These are phyloP conservation scores for Styela plicata DNA, from an alignment of 23 tunicate species.

Conservation along the genomic window DNA sequence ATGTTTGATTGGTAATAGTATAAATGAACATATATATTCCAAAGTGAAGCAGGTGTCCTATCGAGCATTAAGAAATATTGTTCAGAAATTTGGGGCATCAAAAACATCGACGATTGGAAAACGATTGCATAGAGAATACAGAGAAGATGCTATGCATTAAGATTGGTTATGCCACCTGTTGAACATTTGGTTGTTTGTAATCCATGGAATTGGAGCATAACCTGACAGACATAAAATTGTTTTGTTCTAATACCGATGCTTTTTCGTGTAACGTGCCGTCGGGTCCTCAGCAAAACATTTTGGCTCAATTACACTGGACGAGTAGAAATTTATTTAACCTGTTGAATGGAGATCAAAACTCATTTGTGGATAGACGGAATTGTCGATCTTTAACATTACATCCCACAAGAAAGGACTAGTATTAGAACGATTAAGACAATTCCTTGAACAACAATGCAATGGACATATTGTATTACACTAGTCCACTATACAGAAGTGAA, in stretches of 20 bases:
- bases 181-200: slow-evolving; percentile 72
- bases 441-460: slow-evolving; percentile 78
- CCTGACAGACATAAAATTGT: slow-evolving; percentile 77
- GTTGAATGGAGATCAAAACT: slow-evolving; percentile 87
- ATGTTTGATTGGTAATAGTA: slow-evolving; percentile 87
- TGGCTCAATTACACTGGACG: slow-evolving; percentile 35
- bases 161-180: slow-evolving; percentile 60
- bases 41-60: slow-evolving; percentile 82
- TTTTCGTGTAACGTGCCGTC: slow-evolving; percentile 58
- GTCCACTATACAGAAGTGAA: slow-evolving; percentile 60
- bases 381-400: slow-evolving; percentile 62
- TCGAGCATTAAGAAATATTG: slow-evolving; percentile 77
- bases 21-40: slow-evolving; percentile 68
- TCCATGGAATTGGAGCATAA: slow-evolving; percentile 90
- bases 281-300: slow-evolving; percentile 46
- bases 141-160: slow-evolving; percentile 41
- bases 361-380: slow-evolving; percentile 61
- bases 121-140: slow-evolving; percentile 67
- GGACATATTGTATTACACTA: slow-evolving; percentile 86
- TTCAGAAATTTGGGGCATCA: slow-evolving; percentile 63
- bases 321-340: slow-evolving; percentile 63
- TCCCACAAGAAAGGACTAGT: slow-evolving; percentile 71
- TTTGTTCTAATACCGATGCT: slow-evolving; percentile 61
- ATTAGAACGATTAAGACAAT: slow-evolving; percentile 46
- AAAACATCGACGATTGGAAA: slow-evolving; percentile 79